Base-by-base conservation (phyloP, 2,797 vertebrate species). In the Lepidocolaptes lacrymiger region DNA sequence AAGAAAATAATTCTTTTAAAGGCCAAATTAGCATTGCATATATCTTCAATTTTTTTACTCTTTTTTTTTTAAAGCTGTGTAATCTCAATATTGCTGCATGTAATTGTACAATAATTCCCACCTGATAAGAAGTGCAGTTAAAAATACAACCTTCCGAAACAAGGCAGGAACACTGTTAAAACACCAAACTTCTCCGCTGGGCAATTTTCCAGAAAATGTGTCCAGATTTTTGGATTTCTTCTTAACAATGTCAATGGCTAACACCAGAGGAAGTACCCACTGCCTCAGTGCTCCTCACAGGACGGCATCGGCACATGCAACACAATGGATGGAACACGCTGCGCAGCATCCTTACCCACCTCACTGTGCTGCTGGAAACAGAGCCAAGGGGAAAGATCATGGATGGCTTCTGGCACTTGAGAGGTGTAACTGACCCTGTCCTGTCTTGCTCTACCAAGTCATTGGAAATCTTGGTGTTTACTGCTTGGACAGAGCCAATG, bases 291-390 rank as follows among this genome's bases (percentile, higher is more conserved):
- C 1, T 15, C 36, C 34, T 6, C 1, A 3, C 52, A 8, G 43
- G n/a, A 7, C 0, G 0, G 15, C 1, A 3, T 10, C 0, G 0
- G n/a, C 22, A 13, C 2, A 2, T 11, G 0, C 16, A 3, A 1
- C 23, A 0, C 7, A 1, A 37, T n/a, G 2, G 20, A 13, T 0
- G 3, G 10, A 24, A 19, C 0, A 1, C 0, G 0, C 86, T 1
- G 34, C 0, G 10, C 46, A 14, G 72, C n/a, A 28, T 14, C 80
- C 69, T 6, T 0, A 0, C 17, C 1, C 5, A 7, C 27, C 72
- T 23, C 18, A 7, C 1, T 4, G 6, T 4, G 37, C 79, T 5
- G 54, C 58, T 12, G n/a, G 3, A 22, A 36, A 30, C 0, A 0
- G 34, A 61, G 54, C 14, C 4, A 55, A 4, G 0, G 0, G 48